phyloP scores from a whole-genome alignment of 2,797 vertebrate species.

The Varecia variegata region DNA sequence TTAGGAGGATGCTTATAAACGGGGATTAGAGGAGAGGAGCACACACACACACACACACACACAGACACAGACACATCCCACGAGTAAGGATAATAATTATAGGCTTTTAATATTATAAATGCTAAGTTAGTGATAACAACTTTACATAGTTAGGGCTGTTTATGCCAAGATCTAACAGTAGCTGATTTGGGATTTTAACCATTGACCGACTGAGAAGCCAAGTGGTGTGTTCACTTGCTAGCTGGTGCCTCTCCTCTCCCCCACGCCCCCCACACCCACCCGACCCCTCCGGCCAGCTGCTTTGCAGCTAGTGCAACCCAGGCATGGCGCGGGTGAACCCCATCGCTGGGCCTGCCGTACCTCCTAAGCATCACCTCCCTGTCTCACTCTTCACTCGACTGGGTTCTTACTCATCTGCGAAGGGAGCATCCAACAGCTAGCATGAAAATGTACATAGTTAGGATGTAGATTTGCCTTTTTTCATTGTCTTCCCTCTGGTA shows the following conservation, averaged over 20 bases:
- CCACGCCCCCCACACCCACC: background rate
- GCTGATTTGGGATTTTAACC: constrained; percentile 42
- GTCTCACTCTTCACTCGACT: accelerated
- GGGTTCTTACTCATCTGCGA: background rate
- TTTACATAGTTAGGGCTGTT: constrained; percentile 41
- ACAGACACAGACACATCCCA: background rate
- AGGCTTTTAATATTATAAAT: constrained; percentile 59
- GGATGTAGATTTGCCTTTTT: background rate
- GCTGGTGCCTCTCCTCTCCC: background rate
- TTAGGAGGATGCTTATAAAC: constrained; percentile 56
- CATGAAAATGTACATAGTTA: background rate
- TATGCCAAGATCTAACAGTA: constrained; percentile 55
- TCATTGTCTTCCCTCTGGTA: background rate
- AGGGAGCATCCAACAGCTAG: background rate
- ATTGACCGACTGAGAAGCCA: background rate
- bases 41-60: no score
- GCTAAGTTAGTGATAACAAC: constrained; percentile 65
- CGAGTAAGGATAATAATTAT: constrained; percentile 52
- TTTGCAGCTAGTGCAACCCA: no score
- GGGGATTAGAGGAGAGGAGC: background rate
- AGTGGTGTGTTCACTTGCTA: background rate
- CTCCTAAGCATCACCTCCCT: accelerated
- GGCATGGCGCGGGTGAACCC: background rate
- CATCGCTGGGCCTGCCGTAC: accelerated
- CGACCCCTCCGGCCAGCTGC: background rate